phyloP scores from a whole-genome alignment of 2,797 vertebrate species.

The Lepus oiostolus region DNA sequence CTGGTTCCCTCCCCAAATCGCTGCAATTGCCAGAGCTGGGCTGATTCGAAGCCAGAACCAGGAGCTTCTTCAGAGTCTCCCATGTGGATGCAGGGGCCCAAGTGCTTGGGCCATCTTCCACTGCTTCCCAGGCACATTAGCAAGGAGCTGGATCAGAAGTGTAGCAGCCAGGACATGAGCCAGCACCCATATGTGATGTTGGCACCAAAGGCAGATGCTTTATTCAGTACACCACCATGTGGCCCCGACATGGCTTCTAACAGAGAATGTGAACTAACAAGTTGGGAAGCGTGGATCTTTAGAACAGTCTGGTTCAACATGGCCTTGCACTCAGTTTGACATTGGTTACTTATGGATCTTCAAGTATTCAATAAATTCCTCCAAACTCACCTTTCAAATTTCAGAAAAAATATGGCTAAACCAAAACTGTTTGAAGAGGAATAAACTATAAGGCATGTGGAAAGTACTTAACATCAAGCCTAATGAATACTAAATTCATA shows the following conservation, averaged over 20 bases:
- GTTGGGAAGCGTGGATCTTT: not conserved
- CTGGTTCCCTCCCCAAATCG: too few relatives aligned
- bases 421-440: not conserved
- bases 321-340: not conserved
- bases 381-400: not conserved
- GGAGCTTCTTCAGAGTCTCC: too few relatives aligned
- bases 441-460: slow-evolving; percentile 29
- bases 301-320: not conserved
- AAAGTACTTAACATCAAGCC: not conserved
- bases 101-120: too few relatives aligned
- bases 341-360: not conserved
- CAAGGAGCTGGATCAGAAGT: too few relatives aligned
- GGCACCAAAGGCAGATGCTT: too few relatives aligned
- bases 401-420: not conserved
- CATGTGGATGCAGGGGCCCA: too few relatives aligned
- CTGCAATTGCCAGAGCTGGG: too few relatives aligned
- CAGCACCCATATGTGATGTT: too few relatives aligned
- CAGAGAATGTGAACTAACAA: not conserved
- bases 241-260: not conserved
- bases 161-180: too few relatives aligned
- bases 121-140: too few relatives aligned
- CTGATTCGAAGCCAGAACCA: too few relatives aligned
- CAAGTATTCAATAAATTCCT: not conserved
- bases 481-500: not conserved
- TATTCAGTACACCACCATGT: too few relatives aligned